Base-by-base conservation (phyloP, 2,113 vertebrate species). In the Paraplagusia blochii region DNA sequence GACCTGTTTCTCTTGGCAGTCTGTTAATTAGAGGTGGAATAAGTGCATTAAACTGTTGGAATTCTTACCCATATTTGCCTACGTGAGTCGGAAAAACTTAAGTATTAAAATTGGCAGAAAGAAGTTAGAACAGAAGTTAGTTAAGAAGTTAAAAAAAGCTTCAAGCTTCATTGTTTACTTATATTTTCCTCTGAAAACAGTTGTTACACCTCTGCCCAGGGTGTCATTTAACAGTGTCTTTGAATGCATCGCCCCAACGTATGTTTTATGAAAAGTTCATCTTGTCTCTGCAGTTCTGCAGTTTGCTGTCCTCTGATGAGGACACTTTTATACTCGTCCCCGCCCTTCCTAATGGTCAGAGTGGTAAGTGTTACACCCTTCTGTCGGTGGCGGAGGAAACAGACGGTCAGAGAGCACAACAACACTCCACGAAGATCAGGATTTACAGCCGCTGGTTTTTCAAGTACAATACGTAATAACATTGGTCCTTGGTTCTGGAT, bases 1-100 rank as follows among this genome's bases (percentile, higher is more conserved):
- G 52, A 71, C 63, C 66, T 60, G 63, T 62, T 70, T 54, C 51
- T 77, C 52, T 53, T 57, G 55, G 64, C 74, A 53, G 58, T 54
- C 55, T 74, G 53, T 79, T 62, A 74, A 63, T 83, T 67, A 38
- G 82, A 82, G 65, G 71, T 69, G 80, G 80, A 84, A 81, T 85
- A 75, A 69, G 55, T 67, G 61, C 34, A 48, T 82, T 74, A 57
- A 18, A 63, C 69, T 58, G 22, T 43, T 77, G 79, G 80, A 85
- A 77, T 81, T 60, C 33, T 42, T 39, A 64, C 59, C 57, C 54
- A 56, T 45, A 33, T 73, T 55, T 39, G 49, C 72, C 48, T 48
- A 53, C 63, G 67, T 68, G 38, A 62, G 12, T 48, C 53, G 58
- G 44, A 63, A 53, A 65, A 45, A 12, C 16, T 53, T 52, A n/a